Evolutionary conservation across 1,140 invertebrate genomes (phyloP).

Genomic region (Mizuhopecten yessoensis): DNA sequence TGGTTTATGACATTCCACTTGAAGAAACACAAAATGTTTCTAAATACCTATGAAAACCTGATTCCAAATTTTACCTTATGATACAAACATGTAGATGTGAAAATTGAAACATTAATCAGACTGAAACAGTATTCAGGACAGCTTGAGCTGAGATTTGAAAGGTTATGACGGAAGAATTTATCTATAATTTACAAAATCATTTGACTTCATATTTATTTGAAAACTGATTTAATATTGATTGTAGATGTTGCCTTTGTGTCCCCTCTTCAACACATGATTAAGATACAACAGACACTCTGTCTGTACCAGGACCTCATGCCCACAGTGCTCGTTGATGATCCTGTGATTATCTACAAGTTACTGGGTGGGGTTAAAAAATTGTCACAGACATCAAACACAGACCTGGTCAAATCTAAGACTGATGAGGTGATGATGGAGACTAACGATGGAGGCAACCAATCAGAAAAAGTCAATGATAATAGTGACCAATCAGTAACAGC

Average conservation of each 20-base stretch:
- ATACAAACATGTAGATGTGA: too few relatives aligned
- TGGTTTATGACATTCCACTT: too few relatives aligned
- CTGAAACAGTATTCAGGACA: too few relatives aligned
- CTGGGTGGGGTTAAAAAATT: slow-evolving; percentile 60
- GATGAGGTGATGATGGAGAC: neutral
- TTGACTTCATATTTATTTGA: too few relatives aligned
- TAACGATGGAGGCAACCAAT: neutral
- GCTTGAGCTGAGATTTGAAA: too few relatives aligned
- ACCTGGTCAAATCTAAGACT: neutral
- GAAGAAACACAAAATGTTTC: too few relatives aligned
- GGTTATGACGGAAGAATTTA: too few relatives aligned
- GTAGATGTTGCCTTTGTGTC: slow-evolving; percentile 45
- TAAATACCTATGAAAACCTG: too few relatives aligned
- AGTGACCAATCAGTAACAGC: neutral
- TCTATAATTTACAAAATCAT: too few relatives aligned
- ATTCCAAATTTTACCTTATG: too few relatives aligned
- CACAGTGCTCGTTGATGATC: slow-evolving; percentile 53
- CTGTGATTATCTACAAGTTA: slow-evolving; percentile 52
- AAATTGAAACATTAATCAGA: too few relatives aligned
- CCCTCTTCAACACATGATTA: slow-evolving; percentile 54
- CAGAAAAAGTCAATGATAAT: neutral
- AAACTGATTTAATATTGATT: too few relatives aligned
- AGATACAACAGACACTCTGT: slow-evolving; percentile 61
- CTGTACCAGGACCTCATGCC: slow-evolving; percentile 63
- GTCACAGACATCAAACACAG: neutral